Percentiles rank a stretch among this genome's conserved stretches.
Conservation (phyloP, 1,140 invertebrate species). For the Teleopsis dalmanni region DNA sequence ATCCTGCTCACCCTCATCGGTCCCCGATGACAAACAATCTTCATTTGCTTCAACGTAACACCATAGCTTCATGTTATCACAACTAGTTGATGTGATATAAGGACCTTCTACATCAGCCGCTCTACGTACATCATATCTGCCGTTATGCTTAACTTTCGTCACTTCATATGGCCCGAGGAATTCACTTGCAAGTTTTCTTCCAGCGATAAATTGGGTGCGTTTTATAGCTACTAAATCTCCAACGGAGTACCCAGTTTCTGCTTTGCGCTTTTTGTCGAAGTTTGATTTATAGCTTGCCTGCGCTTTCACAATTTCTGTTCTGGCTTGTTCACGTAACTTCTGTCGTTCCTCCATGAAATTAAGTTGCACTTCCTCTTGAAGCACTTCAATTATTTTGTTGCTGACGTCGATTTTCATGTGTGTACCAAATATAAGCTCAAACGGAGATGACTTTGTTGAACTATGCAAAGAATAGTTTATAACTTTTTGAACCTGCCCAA, state of each 20-base stretch:
- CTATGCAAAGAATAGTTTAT: too few species aligned
- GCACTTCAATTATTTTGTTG: slow-evolving; percentile 12
- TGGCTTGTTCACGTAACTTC: background rate
- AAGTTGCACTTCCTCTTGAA: slow-evolving; percentile 27
- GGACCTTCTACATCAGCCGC: background rate
- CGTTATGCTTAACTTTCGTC: background rate
- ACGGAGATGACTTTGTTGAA: background rate
- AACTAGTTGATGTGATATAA: background rate
- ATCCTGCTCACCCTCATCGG: slow-evolving; percentile 5
- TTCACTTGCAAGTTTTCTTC: slow-evolving; percentile 10
- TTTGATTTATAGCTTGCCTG: background rate
- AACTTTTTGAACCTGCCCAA: background rate
- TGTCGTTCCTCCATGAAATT: background rate
- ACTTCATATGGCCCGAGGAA: slow-evolving; percentile 8
- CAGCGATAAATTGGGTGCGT: slow-evolving; percentile 28
- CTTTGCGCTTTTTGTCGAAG: slow-evolving; percentile 18
- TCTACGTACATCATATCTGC: background rate
- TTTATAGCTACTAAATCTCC: slow-evolving; percentile 40
- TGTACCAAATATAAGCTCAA: background rate
- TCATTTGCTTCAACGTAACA: background rate
- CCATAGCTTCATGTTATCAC: background rate
- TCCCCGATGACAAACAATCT: background rate
- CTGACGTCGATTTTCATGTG: background rate
- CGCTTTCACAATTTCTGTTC: background rate
- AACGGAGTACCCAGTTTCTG: slow-evolving; percentile 18